These are phyloP conservation scores for Saccostrea cuccullata DNA, from an alignment of 1,140 invertebrate species.

Conservation along the genomic window DNA sequence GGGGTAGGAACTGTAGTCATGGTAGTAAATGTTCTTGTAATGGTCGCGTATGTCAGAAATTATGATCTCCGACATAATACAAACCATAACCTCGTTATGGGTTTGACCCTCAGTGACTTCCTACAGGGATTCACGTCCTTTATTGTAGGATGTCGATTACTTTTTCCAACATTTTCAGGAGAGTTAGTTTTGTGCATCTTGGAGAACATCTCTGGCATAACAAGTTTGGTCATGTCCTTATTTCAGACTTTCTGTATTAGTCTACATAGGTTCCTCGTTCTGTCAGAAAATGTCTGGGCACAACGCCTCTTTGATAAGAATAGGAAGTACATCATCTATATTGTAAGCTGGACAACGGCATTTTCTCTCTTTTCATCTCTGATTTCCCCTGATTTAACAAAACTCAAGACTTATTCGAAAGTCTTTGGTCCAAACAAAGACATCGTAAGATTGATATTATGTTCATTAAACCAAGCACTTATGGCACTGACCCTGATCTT, in stretches of 20 bases:
- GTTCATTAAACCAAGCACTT: background rate
- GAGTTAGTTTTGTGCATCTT: background rate
- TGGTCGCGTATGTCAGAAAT: background rate
- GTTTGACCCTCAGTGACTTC: background rate
- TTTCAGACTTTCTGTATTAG: background rate
- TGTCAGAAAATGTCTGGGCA: background rate
- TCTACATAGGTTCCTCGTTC: background rate
- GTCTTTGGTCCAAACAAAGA: background rate
- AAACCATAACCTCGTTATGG: conserved; percentile 4
- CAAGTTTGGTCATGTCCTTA: background rate
- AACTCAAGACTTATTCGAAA: background rate
- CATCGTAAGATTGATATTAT: background rate
- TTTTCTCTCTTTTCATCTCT: background rate
- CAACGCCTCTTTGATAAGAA: background rate
- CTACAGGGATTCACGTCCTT: background rate
- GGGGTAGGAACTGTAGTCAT: background rate
- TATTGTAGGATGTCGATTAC: background rate
- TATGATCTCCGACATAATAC: background rate
- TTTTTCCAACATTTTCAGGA: background rate
- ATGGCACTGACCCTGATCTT: background rate
- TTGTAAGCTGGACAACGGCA: background rate
- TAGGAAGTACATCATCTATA: background rate
- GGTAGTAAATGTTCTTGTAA: background rate
- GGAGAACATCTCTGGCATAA: background rate
- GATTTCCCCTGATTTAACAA: background rate